Conservation (phyloP, 2,888 invertebrate genomes). For the Elgonia sp. region DNA sequence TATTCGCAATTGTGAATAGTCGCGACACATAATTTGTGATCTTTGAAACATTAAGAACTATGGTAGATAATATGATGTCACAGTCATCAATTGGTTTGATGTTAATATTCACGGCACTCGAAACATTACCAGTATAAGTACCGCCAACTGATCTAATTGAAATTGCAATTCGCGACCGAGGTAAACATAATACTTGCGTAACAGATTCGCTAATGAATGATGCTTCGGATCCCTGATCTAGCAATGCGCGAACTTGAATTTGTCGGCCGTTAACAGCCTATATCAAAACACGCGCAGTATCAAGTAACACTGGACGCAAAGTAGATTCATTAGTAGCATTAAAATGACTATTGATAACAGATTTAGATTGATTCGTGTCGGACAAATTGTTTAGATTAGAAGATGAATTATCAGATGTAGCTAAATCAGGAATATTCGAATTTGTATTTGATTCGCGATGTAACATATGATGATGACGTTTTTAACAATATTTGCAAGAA, state of each 20-base stretch:
- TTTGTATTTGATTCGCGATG: constrained; percentile 20
- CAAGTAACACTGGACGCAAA: constrained; percentile 48
- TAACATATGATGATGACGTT: constrained; percentile 38
- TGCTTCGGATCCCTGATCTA: constrained; percentile 75
- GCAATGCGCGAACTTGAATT: constrained; percentile 53
- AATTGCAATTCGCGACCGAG: constrained; percentile 37
- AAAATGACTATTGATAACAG: neutral
- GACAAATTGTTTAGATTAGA: too few relatives aligned
- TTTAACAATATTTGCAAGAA: constrained; percentile 11
- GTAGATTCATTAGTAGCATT: neutral
- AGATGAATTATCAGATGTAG: too few relatives aligned
- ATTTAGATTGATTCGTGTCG: neutral
- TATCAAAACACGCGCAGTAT: constrained; percentile 67
- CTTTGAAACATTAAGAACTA: constrained; percentile 30
- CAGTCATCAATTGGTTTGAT: constrained; percentile 13
- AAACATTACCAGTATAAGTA: neutral
- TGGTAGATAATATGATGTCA: neutral
- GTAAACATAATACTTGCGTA: constrained; percentile 58
- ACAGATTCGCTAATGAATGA: constrained; percentile 71
- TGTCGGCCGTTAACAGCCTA: constrained; percentile 35
- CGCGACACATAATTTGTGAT: constrained; percentile 41
- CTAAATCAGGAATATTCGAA: neutral
- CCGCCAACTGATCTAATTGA: constrained; percentile 67
- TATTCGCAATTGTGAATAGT: neutral
- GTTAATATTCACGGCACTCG: neutral